Evolutionary conservation across 2,797 vertebrate species (phyloP).

Genomic region (Mus spretus): DNA sequence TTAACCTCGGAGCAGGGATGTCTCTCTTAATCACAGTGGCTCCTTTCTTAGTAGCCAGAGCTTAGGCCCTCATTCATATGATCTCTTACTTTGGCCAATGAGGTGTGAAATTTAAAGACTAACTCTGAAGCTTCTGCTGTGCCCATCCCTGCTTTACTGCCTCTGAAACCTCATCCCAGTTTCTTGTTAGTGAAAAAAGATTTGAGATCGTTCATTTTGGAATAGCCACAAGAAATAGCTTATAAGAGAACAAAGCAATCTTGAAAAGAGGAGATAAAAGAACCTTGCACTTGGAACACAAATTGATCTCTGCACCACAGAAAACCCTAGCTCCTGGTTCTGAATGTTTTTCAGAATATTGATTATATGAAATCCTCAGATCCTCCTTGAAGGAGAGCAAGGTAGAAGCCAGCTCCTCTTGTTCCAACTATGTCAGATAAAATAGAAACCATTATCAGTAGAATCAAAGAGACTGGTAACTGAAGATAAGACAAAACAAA

Average conservation of each 20-base stretch:
- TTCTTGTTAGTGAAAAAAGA: slow-evolving; percentile 2
- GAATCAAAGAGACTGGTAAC: slow-evolving; percentile 38
- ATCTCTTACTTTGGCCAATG: not conserved
- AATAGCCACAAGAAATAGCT: not conserved
- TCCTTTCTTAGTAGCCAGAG: not conserved
- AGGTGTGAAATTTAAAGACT: not conserved
- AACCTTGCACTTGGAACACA: slow-evolving; percentile 3
- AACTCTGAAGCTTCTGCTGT: not conserved
- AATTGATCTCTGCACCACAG: slow-evolving; percentile 50
- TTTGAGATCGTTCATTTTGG: slow-evolving; percentile 53
- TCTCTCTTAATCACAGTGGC: not conserved
- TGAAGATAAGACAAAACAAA: not conserved
- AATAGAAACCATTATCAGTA: not conserved
- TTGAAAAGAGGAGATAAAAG: slow-evolving; percentile 48
- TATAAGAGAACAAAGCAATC: slow-evolving; percentile 53
- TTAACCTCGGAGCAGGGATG: not conserved
- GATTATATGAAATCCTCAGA: slow-evolving; percentile 52
- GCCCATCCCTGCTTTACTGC: not conserved
- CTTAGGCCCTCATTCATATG: not conserved
- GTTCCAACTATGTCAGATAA: slow-evolving; percentile 50
- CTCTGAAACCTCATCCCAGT: not conserved
- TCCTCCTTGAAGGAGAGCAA: slow-evolving; percentile 20
- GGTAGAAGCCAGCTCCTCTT: slow-evolving; percentile 59
- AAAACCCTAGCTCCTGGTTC: not conserved
- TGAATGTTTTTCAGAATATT: slow-evolving; percentile 45